Evolutionary conservation across 1,140 invertebrate genomes (phyloP), one percentile per base, ranked within the genome.

Genomic region (Idris sp.): DNA sequence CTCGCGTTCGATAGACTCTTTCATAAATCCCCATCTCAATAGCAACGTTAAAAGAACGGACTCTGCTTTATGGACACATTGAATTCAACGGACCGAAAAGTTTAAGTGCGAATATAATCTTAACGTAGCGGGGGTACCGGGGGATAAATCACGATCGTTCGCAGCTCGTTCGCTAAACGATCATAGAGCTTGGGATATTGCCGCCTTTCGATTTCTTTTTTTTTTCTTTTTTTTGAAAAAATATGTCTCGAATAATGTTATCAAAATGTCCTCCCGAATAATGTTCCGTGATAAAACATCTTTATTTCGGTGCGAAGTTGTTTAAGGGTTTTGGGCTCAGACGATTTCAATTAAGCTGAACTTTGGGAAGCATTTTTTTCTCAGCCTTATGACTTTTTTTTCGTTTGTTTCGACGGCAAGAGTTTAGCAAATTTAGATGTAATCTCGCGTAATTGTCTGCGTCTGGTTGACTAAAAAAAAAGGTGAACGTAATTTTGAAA

Each of bases 51-150:
- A 71, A 65, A 71, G 73, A 75, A 65, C 59, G 59, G 53, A 65
- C 44, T 59, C 59, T 74, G 65, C 59, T 69, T 75, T 75, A 76
- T 71, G 64, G 67, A 61, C 67, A 71, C 74, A 76, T 76, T 76
- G 65, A 67, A 76, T 76, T 71, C 65, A 76, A 76, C 67, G 74
- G 67, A 71, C 53, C 46, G 74, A 67, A 76, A 76, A 71, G 74
- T 76, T 72, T 72, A 67, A 76, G 74, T 67, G 62, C 67, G 61
- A 76, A 67, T 76, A 71, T 71, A 71, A 71, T 71, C 65, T 76
- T 69, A 61, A 65, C 56, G 56, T 65, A 46, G 65, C 59, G 61
- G 44, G 44, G 14, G n/a, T n/a, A 58, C 51, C 38, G 9, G 15
- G 31, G 53, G 28, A 68, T 76, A 72, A 76, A 76, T 76, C 67